A percentile compares a stretch with the other conserved stretches of the same genome.
phyloP scores from a whole-genome alignment of 2,888 invertebrate genomes.

The Elaeidobius kamerunicus region DNA sequence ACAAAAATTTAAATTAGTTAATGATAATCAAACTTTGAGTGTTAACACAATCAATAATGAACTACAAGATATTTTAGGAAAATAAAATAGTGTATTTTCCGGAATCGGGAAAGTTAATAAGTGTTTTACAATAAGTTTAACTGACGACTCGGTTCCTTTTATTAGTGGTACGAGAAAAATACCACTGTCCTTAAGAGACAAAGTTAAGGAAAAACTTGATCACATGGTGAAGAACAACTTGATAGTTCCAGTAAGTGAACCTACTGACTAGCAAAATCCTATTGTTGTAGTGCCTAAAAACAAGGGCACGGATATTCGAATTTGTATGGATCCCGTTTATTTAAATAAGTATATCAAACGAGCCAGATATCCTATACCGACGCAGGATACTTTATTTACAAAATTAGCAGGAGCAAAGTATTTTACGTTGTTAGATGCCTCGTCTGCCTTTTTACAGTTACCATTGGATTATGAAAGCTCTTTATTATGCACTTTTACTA shows the following conservation, averaged over 20 bases:
- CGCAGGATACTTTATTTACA: conserved; percentile 4
- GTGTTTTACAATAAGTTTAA: conserved; percentile 14
- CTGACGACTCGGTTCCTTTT: conserved; percentile 19
- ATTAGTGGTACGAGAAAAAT: conserved; percentile 22
- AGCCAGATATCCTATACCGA: neutral
- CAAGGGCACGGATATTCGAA: neutral
- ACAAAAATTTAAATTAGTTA: too few species aligned
- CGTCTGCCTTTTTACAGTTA: conserved; percentile 1
- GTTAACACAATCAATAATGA: neutral
- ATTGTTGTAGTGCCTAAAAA: too few species aligned
- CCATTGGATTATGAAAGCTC: neutral
- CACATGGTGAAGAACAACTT: neutral
- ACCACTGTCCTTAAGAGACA: conserved; percentile 16
- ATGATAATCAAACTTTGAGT: too few species aligned
- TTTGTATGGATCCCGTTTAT: conserved; percentile 1
- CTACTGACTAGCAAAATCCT: too few species aligned
- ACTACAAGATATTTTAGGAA: neutral
- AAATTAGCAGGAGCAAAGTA: conserved; percentile 3
- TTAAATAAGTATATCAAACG: neutral
- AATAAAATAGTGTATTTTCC: conserved; percentile 6
- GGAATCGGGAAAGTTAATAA: conserved; percentile 22
- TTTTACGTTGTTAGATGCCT: too few species aligned
- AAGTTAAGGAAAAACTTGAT: conserved; percentile 12
- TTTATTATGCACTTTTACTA: conserved; percentile 1
- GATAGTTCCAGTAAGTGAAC: too few species aligned